Evolutionary conservation across 2,888 invertebrate genomes (phyloP).

Genomic region (Operophtera brumata): DNA sequence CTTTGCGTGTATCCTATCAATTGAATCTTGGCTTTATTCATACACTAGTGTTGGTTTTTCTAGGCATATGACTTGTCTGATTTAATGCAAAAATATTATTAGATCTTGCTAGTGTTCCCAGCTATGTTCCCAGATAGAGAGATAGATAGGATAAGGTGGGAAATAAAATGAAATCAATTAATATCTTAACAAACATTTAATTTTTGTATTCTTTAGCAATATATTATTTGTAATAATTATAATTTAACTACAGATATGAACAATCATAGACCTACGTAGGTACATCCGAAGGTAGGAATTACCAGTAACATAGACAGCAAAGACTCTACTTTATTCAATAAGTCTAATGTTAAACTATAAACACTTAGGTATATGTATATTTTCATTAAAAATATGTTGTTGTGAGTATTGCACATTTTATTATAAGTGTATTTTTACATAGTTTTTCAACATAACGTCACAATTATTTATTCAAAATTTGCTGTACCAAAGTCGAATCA

Average conservation of each 20-base stretch:
- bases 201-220: slow-evolving; percentile 76
- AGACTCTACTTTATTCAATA: slow-evolving; percentile 10
- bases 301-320: slow-evolving; percentile 52
- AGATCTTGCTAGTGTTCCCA: no score
- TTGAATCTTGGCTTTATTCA: no score
- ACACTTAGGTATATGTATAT: slow-evolving; percentile 45
- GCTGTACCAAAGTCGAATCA: slow-evolving; percentile 25
- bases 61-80: no score
- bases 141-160: slow-evolving; percentile 9
- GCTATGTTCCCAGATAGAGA: neutral
- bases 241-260: slow-evolving; percentile 72
- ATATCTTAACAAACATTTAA: slow-evolving; percentile 79
- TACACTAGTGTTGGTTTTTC: no score
- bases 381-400: slow-evolving; percentile 50
- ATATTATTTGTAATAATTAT: slow-evolving; percentile 79
- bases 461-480: neutral
- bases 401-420: slow-evolving; percentile 63
- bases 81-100: no score
- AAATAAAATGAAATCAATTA: slow-evolving; percentile 20
- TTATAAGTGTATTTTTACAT: slow-evolving; percentile 15
- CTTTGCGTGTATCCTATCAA: no score
- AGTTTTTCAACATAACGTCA: neutral
- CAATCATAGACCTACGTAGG: slow-evolving; percentile 50
- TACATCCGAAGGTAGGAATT: slow-evolving; percentile 49
- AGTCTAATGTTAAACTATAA: slow-evolving; percentile 35